phyloP scores from a whole-genome alignment of 2,797 vertebrate species.

The Fringilla coelebs region DNA sequence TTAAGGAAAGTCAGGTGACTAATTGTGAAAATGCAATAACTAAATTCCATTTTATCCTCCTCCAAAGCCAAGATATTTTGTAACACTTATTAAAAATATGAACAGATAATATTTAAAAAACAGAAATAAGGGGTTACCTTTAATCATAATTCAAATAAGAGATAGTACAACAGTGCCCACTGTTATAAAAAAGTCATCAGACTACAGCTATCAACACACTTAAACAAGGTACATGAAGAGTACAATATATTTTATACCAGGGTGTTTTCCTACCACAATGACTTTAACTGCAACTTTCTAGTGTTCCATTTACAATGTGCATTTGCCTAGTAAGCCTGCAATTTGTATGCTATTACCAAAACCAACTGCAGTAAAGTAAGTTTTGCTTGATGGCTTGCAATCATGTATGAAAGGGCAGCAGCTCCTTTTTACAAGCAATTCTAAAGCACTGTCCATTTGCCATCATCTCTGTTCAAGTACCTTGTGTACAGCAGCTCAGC shows the following conservation, averaged over 20 bases:
- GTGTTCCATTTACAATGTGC: neutral
- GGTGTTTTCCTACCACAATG: neutral
- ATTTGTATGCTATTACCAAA: neutral
- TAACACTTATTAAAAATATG: neutral
- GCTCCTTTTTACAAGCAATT: neutral
- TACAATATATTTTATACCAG: neutral
- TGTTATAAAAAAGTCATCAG: neutral
- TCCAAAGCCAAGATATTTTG: neutral
- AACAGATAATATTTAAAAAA: neutral
- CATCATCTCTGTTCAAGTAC: slow-evolving; percentile 16
- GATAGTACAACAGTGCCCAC: neutral
- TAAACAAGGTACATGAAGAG: neutral
- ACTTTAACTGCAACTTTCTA: neutral
- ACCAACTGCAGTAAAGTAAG: neutral
- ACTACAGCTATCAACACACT: neutral
- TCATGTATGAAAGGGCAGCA: neutral
- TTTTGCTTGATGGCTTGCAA: neutral
- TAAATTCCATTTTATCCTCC: neutral
- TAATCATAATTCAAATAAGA: neutral
- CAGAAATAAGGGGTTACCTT: neutral
- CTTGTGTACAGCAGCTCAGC: neutral
- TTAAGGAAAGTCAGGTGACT: neutral
- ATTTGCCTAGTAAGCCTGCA: neutral
- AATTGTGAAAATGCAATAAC: neutral
- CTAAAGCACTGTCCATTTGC: neutral